phyloP scores from a whole-genome alignment of 2,888 invertebrate genomes.

The Cinara cedri region DNA sequence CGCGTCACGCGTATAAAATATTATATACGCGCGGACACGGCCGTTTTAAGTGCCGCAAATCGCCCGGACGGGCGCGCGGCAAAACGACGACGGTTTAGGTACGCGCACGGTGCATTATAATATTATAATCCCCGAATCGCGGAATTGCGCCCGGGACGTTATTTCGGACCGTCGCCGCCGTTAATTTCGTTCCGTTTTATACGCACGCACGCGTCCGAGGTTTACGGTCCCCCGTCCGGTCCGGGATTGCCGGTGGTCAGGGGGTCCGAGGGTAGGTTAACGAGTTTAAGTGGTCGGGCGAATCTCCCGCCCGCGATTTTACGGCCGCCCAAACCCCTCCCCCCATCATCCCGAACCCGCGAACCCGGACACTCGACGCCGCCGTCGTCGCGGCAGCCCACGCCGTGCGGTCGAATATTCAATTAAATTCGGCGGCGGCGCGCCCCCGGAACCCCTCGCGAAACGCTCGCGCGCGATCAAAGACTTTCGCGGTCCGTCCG shows the following conservation, averaged over 20 bases:
- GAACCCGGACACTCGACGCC: not conserved
- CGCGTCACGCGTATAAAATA: too few species aligned
- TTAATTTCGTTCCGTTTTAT: not conserved
- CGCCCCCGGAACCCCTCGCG: not conserved
- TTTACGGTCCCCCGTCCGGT: too few species aligned
- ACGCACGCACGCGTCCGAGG: not conserved
- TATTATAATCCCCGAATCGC: not conserved
- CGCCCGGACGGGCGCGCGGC: not conserved
- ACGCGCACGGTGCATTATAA: not conserved
- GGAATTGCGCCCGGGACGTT: not conserved
- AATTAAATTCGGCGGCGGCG: not conserved
- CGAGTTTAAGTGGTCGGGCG: not conserved
- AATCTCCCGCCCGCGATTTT: conserved; percentile 11
- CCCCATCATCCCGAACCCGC: too few species aligned
- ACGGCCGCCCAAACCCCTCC: not conserved
- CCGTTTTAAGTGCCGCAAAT: too few species aligned
- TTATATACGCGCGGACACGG: too few species aligned
- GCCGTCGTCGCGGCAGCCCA: not conserved
- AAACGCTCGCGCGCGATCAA: not conserved
- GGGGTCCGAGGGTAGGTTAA: not conserved
- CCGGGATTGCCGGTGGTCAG: not conserved
- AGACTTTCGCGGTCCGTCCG: too few species aligned
- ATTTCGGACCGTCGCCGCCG: not conserved
- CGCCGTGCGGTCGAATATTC: not conserved
- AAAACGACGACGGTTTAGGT: not conserved